These are phyloP conservation scores for Ypsolopha sequella DNA, from an alignment of 2,888 invertebrate genomes.

Conservation along the genomic window DNA sequence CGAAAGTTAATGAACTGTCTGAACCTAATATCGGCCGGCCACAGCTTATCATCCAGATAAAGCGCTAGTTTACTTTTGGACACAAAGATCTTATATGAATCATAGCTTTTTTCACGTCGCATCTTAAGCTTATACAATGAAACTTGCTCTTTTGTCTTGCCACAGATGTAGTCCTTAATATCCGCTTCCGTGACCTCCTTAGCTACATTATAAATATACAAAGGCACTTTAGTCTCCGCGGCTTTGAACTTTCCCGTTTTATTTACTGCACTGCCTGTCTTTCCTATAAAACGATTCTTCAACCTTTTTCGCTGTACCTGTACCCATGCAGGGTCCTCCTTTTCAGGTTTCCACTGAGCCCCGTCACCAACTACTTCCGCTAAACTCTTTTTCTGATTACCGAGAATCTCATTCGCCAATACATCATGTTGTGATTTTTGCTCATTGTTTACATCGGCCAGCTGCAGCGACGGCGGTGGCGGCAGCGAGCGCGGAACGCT, in stretches of 20 bases:
- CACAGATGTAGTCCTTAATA: constrained; percentile 4
- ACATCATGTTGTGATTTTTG: too few species aligned
- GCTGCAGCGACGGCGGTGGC: too few species aligned
- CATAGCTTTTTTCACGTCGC: not conserved
- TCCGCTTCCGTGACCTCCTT: constrained; percentile 8
- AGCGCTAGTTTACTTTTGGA: constrained; percentile 6
- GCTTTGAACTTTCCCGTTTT: constrained; percentile 3
- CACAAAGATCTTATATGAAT: constrained; percentile 10
- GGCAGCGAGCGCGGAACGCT: too few species aligned
- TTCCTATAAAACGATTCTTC: not conserved
- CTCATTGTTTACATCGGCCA: too few species aligned
- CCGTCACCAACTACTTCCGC: too few species aligned
- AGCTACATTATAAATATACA: constrained; percentile 12
- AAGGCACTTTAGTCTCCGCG: constrained; percentile 9
- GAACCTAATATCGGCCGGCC: constrained; percentile 11
- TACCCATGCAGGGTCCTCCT: not conserved
- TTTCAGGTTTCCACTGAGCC: too few species aligned
- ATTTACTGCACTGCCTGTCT: not conserved
- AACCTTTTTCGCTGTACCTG: not conserved
- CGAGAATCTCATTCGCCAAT: too few species aligned
- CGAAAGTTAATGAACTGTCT: constrained; percentile 1
- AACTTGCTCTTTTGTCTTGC: not conserved
- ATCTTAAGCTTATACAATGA: not conserved
- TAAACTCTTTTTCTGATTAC: too few species aligned
- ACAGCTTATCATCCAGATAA: constrained; percentile 10